A percentile compares a stretch with the other conserved stretches of the same genome.
Evolutionary conservation across 2,888 invertebrate genomes (phyloP).

Genomic region (Tetanocera ferruginea): DNA sequence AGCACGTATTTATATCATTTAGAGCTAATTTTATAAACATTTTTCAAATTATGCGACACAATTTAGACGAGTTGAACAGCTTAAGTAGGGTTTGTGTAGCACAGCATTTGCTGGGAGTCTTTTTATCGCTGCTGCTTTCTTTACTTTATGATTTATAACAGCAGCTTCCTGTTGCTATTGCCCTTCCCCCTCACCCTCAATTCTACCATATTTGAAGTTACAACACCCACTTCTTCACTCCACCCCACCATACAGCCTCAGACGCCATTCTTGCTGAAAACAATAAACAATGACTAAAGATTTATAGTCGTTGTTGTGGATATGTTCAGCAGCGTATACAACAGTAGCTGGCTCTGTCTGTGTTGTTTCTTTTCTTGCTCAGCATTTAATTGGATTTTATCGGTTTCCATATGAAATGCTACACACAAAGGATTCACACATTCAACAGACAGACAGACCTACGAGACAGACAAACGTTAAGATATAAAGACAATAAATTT

Average conservation of each 20-base stretch:
- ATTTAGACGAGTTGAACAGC: too few relatives aligned
- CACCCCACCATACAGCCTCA: neutral
- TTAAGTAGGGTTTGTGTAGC: too few relatives aligned
- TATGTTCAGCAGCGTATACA: conserved; percentile 9
- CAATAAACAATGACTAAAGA: neutral
- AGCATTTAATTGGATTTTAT: conserved; percentile 21
- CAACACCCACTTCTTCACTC: neutral
- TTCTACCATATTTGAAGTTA: neutral
- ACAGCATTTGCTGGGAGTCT: neutral
- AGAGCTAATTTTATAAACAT: conserved; percentile 1
- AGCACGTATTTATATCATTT: neutral
- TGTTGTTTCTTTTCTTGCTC: neutral
- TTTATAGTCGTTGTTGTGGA: conserved; percentile 10
- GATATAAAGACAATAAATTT: neutral
- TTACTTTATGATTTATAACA: neutral
- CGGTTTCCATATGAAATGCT: conserved; percentile 22
- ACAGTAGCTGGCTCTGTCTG: neutral
- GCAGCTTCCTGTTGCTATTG: neutral
- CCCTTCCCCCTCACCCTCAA: too few relatives aligned
- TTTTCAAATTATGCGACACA: neutral
- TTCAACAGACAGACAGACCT: neutral
- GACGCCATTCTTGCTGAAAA: neutral
- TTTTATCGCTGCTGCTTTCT: neutral
- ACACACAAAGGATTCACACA: conserved; percentile 14
- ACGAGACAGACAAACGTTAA: neutral